Evolutionary conservation across 2,113 vertebrate genomes (phyloP), one percentile per base, ranked within the genome.

Genomic region (Dissostichus mawsoni): DNA sequence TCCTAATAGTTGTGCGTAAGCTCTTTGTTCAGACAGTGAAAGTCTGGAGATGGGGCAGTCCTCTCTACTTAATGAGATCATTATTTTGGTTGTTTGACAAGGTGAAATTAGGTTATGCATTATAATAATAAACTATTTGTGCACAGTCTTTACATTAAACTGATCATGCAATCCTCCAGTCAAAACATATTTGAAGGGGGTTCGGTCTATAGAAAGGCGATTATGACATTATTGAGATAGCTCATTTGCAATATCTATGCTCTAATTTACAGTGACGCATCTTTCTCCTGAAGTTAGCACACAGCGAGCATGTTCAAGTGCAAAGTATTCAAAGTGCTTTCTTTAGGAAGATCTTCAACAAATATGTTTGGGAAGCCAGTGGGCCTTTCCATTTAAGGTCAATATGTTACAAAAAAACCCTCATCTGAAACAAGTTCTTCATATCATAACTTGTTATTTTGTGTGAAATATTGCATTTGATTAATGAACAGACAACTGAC

Each of bases 21-120:
- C 74, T 62, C 36, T 51, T 44, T 1, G 53, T 47, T 70, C 29
- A 77, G 12, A 11, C 36, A 63, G 55, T 59, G 48, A 81, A 66
- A 69, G 33, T 64, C 59, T 84, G 65, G 36, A 69, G 44, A 63
- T 14, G 51, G 14, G 51, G 11, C 17, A 41, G 20, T 58, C 3
- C 29, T 67, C 0, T 58, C 13, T 50, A 2, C 18, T 33, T 80
- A n/a, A 67, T 64, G 16, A 58, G 20, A 1, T 25, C 0, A 2
- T 67, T 7, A 47, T 41, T 62, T 45, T 72, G 48, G 11, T 20
- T 0, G 63, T 65, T 70, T 44, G 33, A 55, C 18, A 23, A 12
- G 48, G 14, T 41, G 41, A 64, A 25, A 14, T 25, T 3, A 65
- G 9, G 3, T 23, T 47, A 17, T 61, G 36, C 8, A 6, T 11